Percentiles rank a stretch among this genome's conserved stretches.
Evolutionary conservation across 2,797 vertebrate genomes (phyloP).

Genomic region (Clarias pachynema): DNA sequence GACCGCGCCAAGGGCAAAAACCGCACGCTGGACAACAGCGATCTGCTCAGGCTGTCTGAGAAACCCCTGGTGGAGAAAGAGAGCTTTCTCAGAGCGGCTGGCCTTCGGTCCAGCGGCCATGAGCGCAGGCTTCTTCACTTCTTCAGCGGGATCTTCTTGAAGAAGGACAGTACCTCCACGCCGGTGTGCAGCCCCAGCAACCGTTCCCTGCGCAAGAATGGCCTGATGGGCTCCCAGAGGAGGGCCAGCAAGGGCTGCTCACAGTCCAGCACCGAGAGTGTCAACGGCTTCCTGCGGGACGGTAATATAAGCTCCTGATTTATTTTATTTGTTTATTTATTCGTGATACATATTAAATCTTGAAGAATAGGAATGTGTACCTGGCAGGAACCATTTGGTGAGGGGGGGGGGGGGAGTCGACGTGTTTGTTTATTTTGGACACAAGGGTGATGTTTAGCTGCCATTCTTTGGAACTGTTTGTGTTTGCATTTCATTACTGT

Average conservation of each 20-base stretch:
- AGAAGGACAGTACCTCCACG: slow-evolving; percentile 68
- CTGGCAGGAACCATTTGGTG: background rate
- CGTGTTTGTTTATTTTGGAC: slow-evolving; percentile 63
- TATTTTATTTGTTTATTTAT: background rate
- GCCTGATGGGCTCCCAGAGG: slow-evolving; percentile 73
- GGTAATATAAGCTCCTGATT: slow-evolving; percentile 64
- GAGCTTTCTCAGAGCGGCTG: slow-evolving; percentile 62
- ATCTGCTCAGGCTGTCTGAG: slow-evolving; percentile 81
- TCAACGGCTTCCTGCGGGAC: slow-evolving; percentile 79
- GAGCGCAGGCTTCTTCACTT: slow-evolving; percentile 86
- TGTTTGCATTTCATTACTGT: slow-evolving; percentile 70
- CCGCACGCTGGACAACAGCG: slow-evolving; percentile 91
- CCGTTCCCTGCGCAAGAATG: slow-evolving; percentile 64
- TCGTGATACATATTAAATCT: background rate
- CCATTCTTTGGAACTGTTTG: slow-evolving; percentile 30
- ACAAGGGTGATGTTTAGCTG: slow-evolving; percentile 65
- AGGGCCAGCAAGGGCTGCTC: slow-evolving; percentile 64
- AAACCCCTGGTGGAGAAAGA: slow-evolving; percentile 67
- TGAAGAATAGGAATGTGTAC: background rate
- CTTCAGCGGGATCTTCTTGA: slow-evolving; percentile 90
- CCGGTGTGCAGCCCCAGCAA: slow-evolving; percentile 72
- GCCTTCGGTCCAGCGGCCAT: slow-evolving; percentile 61
- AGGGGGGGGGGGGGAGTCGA: slow-evolving; percentile 27
- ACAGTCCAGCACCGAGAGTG: slow-evolving; percentile 86
- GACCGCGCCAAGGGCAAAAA: slow-evolving; percentile 83